Evolutionary conservation across 1,140 invertebrate genomes (phyloP).

Genomic region (Bombus polaris): DNA sequence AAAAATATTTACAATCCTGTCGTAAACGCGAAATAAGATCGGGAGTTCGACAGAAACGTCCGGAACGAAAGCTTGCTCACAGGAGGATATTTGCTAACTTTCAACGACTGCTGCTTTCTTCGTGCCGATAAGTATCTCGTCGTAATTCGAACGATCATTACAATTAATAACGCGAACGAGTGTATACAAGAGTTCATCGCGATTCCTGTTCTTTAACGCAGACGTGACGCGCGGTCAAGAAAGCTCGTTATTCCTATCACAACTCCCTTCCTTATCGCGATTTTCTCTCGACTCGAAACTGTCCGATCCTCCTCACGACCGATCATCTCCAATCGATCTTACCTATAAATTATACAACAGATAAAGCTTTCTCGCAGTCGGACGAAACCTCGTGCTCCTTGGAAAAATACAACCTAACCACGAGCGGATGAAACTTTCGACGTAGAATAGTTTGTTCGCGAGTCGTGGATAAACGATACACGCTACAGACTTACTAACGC

Average conservation of each 20-base stretch:
- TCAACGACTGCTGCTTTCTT: neutral
- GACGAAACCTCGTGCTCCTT: neutral
- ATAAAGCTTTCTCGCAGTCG: neutral
- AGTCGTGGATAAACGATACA: neutral
- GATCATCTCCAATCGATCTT: neutral
- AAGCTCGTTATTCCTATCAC: slow-evolving; percentile 16
- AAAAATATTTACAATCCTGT: slow-evolving; percentile 24
- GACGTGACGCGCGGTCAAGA: slow-evolving; percentile 6
- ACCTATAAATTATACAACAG: neutral
- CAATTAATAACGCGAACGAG: slow-evolving; percentile 30
- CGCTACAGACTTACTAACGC: no score
- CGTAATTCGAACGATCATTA: slow-evolving; percentile 23
- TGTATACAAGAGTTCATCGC: neutral
- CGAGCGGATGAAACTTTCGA: neutral
- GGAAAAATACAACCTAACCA: neutral
- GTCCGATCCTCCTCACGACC: neutral
- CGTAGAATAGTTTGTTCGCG: neutral
- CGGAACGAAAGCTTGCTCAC: neutral
- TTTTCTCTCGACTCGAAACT: no score
- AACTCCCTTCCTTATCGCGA: neutral
- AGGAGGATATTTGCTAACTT: neutral
- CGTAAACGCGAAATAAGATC: slow-evolving; percentile 2
- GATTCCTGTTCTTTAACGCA: neutral
- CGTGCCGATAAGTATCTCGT: neutral
- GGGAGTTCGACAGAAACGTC: neutral